Percentiles rank a stretch among this genome's conserved stretches.
These are phyloP conservation scores for Hyles euphorbiae DNA, from an alignment of 1,140 invertebrate species.

Conservation along the genomic window DNA sequence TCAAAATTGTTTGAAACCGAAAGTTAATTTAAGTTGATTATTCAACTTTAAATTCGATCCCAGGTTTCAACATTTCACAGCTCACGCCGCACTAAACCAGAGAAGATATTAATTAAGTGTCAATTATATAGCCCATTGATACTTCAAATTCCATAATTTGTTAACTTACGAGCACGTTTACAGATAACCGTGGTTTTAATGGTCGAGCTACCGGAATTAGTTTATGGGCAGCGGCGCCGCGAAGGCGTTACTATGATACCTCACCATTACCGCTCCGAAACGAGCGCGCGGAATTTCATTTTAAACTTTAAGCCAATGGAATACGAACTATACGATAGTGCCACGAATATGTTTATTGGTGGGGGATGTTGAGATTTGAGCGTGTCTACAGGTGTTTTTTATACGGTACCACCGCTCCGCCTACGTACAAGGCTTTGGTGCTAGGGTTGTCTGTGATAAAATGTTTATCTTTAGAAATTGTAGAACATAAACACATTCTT, in stretches of 20 bases:
- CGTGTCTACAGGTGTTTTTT: too few species aligned
- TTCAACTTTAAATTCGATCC: too few species aligned
- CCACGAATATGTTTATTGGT: background rate
- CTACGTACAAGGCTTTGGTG: too few species aligned
- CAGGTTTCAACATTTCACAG: too few species aligned
- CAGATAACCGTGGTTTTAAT: conserved; percentile 55
- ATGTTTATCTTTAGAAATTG: background rate
- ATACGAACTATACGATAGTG: conserved; percentile 4
- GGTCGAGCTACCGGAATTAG: conserved; percentile 66
- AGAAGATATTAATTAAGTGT: too few species aligned
- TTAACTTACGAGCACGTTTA: conserved; percentile 1
- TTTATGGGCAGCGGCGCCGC: conserved; percentile 65
- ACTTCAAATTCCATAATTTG: too few species aligned
- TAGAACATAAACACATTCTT: too few species aligned
- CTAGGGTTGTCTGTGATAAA: background rate
- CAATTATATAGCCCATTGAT: too few species aligned
- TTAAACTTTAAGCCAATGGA: conserved; percentile 25
- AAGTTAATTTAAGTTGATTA: too few species aligned
- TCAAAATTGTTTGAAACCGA: too few species aligned
- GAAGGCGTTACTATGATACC: conserved; percentile 46
- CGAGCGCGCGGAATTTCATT: conserved; percentile 11
- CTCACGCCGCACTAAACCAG: too few species aligned
- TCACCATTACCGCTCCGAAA: background rate
- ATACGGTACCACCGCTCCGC: too few species aligned
- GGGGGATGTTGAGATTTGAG: background rate